Percentiles rank a stretch among this genome's conserved stretches.
Evolutionary conservation across 2,888 invertebrate genomes (phyloP).

Genomic region (Esperia sulphurella): DNA sequence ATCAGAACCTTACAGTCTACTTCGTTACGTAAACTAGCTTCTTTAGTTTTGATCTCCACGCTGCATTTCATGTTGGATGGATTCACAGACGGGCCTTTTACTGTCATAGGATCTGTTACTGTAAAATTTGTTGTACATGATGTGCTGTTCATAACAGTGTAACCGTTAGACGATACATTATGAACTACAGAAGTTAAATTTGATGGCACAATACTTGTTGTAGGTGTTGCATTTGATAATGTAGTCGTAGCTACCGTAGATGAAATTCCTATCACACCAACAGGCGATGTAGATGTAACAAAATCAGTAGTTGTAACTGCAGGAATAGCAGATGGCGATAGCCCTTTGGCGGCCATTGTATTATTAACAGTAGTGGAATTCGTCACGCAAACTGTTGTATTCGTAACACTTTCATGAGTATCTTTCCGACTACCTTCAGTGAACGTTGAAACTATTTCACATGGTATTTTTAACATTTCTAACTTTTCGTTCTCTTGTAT

Average conservation of each 20-base stretch:
- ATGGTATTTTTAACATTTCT: slow-evolving; percentile 56
- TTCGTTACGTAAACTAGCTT: slow-evolving; percentile 35
- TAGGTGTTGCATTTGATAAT: background rate
- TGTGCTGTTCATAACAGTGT: slow-evolving; percentile 32
- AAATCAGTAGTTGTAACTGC: background rate
- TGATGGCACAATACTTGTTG: too few species aligned
- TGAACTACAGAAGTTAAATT: background rate
- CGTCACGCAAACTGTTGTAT: slow-evolving; percentile 46
- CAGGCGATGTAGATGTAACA: too few species aligned
- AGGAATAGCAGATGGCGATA: background rate
- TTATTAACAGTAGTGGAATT: slow-evolving; percentile 39
- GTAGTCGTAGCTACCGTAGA: background rate
- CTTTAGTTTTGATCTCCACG: slow-evolving; percentile 52
- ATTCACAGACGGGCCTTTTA: slow-evolving; percentile 45
- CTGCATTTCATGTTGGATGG: slow-evolving; percentile 45
- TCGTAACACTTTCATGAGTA: slow-evolving; percentile 22
- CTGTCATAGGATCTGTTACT: slow-evolving; percentile 46
- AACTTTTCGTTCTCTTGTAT: slow-evolving; percentile 47
- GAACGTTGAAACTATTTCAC: slow-evolving; percentile 70
- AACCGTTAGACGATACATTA: slow-evolving; percentile 10
- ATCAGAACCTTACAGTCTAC: slow-evolving; percentile 52
- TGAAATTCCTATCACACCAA: too few species aligned
- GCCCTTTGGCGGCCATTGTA: slow-evolving; percentile 5
- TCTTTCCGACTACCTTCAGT: slow-evolving; percentile 44
- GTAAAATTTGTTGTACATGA: slow-evolving; percentile 35